Base-by-base conservation (phyloP, 2,797 vertebrate genomes). In the Hippoglossus hippoglossus region DNA sequence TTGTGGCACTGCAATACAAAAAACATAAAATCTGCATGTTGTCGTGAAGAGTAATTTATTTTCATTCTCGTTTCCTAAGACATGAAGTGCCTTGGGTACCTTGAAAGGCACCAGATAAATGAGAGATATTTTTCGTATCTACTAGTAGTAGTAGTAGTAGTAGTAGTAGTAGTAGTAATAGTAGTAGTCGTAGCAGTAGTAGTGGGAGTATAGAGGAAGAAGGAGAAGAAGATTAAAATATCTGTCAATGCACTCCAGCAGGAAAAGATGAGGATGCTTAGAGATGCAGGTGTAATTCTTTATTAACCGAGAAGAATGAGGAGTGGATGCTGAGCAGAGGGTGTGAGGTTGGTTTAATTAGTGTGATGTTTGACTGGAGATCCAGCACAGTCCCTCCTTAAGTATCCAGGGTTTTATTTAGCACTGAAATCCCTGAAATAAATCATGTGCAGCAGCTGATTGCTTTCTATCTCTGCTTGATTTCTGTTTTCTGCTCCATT, bases 321-420 rank as follows among this genome's bases (percentile, higher is more conserved):
- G 36, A 28, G 39, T 16, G 49, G 44, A 22, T 5, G 49, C 21
- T 60, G 58, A 61, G 4, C 21, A 46, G 55, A 69, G 64, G 63
- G 34, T 12, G 73, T 64, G 79, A 51, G 13, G 26, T 24, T 57
- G 46, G 4, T 26, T 55, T 31, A 67, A 75, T 74, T 56, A 47
- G 47, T 8, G 44, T 74, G 50, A 24, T 51, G 52, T 62, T 39
- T 66, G 22, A 24, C 2, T 2, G 6, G 26, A 41, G 19, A 55
- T 28, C 12, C 36, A 12, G 11, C 11, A 52, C 39, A 63, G 26
- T 51, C 8, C 41, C 16, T 18, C 11, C 41, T 24, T 36, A 63
- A 51, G 22, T 1, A 53, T 21, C 19, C 16, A 6, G 12, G 5
- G 12, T 25, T 46, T 63, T 55, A 60, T 51, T 69, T 26, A 31